phyloP scores from a whole-genome alignment of 2,888 invertebrate species.

The Arctia plantaginis region DNA sequence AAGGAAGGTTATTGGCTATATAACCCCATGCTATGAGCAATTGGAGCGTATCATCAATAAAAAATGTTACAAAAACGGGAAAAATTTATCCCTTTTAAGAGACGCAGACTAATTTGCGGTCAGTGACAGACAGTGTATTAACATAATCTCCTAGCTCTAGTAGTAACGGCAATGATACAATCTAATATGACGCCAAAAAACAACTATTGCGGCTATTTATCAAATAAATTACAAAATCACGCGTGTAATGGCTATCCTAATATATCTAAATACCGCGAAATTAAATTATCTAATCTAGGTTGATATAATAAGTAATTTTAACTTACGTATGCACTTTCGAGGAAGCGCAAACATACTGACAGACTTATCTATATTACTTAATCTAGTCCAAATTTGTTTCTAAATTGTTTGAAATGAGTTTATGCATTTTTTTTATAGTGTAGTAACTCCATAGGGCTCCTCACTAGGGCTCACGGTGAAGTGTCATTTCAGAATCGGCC shows the following conservation, averaged over 20 bases:
- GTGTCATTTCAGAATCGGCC: not conserved
- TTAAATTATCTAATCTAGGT: not conserved
- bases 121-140: not conserved
- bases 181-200: not conserved
- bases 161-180: not conserved
- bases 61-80: no score
- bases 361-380: not conserved
- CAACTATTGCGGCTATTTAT: not conserved
- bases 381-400: not conserved
- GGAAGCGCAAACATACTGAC: not conserved
- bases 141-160: not conserved
- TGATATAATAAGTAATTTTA: not conserved
- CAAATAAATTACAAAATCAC: not conserved
- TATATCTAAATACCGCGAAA: not conserved
- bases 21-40: no score
- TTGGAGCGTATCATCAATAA: no score
- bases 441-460: not conserved
- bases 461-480: not conserved
- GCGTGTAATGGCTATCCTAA: not conserved
- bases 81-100: no score
- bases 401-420: not conserved
- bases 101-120: no score
- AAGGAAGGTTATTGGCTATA: no score
- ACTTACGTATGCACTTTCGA: not conserved
- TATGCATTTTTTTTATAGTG: not conserved